These are phyloP conservation scores for Xenentodon cancila DNA, from an alignment of 2,797 vertebrate species.

Conservation along the genomic window DNA sequence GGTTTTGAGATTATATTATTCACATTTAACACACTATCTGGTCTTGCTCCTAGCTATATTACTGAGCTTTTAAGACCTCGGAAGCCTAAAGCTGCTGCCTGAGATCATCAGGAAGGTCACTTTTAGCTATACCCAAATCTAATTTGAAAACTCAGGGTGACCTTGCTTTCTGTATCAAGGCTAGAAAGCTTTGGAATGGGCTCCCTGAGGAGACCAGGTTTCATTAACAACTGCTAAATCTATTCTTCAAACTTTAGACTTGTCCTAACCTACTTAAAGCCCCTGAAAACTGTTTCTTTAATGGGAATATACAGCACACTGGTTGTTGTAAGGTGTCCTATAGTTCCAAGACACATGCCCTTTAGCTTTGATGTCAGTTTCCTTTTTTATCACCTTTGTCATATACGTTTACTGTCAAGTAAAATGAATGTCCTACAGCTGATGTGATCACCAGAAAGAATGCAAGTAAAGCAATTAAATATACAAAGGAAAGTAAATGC, in stretches of 20 bases:
- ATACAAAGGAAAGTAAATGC: no score
- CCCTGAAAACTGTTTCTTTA: conserved; percentile 13
- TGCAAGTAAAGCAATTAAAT: not conserved
- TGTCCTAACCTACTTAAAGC: conserved; percentile 32
- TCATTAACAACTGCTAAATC: conserved; percentile 49
- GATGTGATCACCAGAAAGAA: not conserved
- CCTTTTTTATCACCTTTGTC: conserved; percentile 1
- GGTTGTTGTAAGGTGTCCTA: conserved; percentile 1
- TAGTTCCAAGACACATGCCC: not conserved
- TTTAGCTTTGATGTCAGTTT: not conserved
- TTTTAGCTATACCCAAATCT: conserved; percentile 55
- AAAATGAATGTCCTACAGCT: conserved; percentile 1
- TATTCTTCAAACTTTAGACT: conserved; percentile 38
- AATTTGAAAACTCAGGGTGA: conserved; percentile 61
- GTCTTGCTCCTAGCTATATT: conserved; percentile 50
- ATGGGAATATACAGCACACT: conserved; percentile 2
- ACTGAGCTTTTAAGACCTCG: conserved; percentile 56
- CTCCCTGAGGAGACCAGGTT: conserved; percentile 50
- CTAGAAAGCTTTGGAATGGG: conserved; percentile 44
- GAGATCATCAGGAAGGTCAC: conserved; percentile 57
- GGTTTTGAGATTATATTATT: conserved; percentile 53
- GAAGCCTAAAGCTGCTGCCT: conserved; percentile 38
- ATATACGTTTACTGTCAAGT: not conserved
- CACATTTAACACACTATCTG: conserved; percentile 49
- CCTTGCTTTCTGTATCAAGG: conserved; percentile 52